These are phyloP conservation scores for Peromyscus maniculatus DNA, from an alignment of 2,113 vertebrate genomes.

Conservation along the genomic window DNA sequence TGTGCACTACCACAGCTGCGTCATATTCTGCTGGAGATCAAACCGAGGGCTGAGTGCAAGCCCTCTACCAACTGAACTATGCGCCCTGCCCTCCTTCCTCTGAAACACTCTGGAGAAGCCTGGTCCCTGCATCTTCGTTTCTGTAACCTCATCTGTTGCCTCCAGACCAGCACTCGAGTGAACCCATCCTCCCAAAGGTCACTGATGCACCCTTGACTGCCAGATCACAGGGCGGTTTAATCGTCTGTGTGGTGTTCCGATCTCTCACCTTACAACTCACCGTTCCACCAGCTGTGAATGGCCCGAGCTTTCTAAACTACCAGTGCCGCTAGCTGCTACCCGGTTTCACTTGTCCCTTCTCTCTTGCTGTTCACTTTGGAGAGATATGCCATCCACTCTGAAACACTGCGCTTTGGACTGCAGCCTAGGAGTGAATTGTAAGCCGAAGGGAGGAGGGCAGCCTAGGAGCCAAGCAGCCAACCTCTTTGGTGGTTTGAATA, in stretches of 20 bases:
- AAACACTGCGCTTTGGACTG: background rate
- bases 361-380: background rate
- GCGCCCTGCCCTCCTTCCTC: background rate
- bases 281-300: background rate
- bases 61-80: background rate
- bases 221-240: background rate
- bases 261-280: background rate
- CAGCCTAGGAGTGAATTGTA: background rate
- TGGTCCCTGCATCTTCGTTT: no score
- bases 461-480: background rate
- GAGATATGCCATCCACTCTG: accelerated
- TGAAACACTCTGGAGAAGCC: background rate
- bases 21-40: background rate
- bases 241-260: no score
- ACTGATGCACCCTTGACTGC: background rate
- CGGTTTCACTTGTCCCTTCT: background rate
- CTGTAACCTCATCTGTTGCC: background rate
- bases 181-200: background rate
- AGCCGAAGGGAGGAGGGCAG: background rate
- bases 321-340: background rate
- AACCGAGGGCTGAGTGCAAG: background rate
- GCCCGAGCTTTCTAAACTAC: background rate
- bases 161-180: background rate
- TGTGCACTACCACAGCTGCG: background rate
- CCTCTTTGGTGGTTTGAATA: background rate